phyloP scores from a whole-genome alignment of 2,113 vertebrate species.

The Prionailurus viverrinus region DNA sequence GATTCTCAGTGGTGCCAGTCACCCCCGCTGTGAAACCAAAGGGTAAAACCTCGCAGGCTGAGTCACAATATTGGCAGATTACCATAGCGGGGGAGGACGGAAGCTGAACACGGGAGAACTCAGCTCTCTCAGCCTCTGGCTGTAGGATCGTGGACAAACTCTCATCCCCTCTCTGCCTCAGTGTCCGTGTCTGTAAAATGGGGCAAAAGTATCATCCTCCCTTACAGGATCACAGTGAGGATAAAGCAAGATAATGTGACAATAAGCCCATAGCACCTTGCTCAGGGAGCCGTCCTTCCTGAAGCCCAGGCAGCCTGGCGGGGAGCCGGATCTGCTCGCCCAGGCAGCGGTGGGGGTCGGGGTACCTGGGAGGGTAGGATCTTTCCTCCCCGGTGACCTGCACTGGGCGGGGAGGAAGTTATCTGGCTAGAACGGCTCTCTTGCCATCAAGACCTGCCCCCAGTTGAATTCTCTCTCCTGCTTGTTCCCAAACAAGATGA shows the following conservation, averaged over 20 bases:
- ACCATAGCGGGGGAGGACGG: not conserved
- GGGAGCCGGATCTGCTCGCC: not conserved
- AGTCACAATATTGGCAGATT: not conserved
- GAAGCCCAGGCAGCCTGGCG: too few species aligned
- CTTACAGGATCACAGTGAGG: not conserved
- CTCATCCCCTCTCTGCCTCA: not conserved
- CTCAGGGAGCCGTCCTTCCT: not conserved
- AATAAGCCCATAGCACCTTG: not conserved
- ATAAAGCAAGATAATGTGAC: not conserved
- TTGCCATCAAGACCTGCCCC: not conserved
- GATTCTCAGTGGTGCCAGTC: not conserved
- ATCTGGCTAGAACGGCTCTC: not conserved
- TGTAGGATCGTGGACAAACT: not conserved
- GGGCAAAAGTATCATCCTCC: not conserved
- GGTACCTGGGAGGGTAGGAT: not conserved
- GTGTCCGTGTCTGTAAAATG: not conserved
- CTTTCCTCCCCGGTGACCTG: not conserved
- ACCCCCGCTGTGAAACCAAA: not conserved
- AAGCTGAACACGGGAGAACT: not conserved
- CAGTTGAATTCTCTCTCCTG: not conserved
- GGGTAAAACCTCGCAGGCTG: accelerated
- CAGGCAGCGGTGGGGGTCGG: not conserved
- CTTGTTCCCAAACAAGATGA: not conserved
- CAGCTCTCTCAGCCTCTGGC: not conserved
- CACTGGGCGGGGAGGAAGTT: not conserved